Evolutionary conservation across 2,113 vertebrate genomes (phyloP), one percentile per base, ranked within the genome.

Genomic region (Probosciger aterrimus): DNA sequence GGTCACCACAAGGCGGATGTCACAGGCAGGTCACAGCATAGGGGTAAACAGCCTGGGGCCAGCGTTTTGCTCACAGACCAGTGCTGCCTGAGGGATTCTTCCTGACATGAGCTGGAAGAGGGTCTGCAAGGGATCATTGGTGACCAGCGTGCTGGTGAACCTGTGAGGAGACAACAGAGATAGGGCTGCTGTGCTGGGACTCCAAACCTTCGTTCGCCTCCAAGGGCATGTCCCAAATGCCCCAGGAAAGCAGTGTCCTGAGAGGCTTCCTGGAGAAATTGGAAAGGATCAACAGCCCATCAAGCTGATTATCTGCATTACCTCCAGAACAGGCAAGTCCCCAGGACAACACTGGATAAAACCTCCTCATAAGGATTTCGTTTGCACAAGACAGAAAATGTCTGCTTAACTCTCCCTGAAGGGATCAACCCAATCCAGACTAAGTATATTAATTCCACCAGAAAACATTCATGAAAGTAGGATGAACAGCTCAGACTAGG

Each of bases 31-130:
- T 63, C 64, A 92, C 84, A 76, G 75, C 62, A 62, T 20, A 18
- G 47, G 37, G 59, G 16, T 33, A 5, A 25, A 50, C 5, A 0
- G 4, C 30, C 50, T 19, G 4, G 49, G 49, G 60, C 12, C 46
- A 84, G 59, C 25, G 43, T 81, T 37, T 47, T 62, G 70, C 31
- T 82, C 59, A 90, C 85, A 3, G 98, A 99, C 99, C 98, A 93
- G 97, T 6, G 98, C 97, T 92, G 98, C 98, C 52, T 99, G 97
- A 9, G 99, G 99, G 30, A 99, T 98, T 93, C 98, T 98, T 78
- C 99, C 98, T 0, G 99, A 99, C 97, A 99, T 98, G 86, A 99
- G 98, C 97, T 99, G 99, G 96, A 99, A 99, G 67, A 99, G 94
- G 7, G 99, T 99, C 97, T 99, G 99, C 86, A 99, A 97, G 0